These are phyloP conservation scores for Dasypolia templi DNA, from an alignment of 2,888 invertebrate species.

Conservation along the genomic window DNA sequence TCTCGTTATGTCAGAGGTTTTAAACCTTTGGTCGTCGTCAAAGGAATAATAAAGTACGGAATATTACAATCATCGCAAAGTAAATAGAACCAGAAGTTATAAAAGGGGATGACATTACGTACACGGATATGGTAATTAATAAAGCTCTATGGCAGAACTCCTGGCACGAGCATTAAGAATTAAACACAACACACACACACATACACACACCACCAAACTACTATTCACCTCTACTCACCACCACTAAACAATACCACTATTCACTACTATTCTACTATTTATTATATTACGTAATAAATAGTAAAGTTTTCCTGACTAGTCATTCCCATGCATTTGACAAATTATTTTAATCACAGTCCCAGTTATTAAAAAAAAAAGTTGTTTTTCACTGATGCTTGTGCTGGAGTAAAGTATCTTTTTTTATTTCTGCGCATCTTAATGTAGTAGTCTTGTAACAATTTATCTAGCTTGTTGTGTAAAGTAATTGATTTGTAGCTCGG, in stretches of 20 bases:
- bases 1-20: conserved; percentile 67
- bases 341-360: background rate
- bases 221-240: no score
- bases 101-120: background rate
- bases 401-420: background rate
- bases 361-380: background rate
- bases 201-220: no score
- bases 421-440: conserved; percentile 8
- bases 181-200: no score
- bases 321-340: background rate
- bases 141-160: background rate
- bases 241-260: no score
- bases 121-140: background rate
- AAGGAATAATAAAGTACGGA: conserved; percentile 38
- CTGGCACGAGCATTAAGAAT: background rate
- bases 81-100: background rate
- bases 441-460: conserved; percentile 36
- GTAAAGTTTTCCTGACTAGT: background rate
- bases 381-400: background rate
- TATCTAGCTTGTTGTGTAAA: conserved; percentile 45
- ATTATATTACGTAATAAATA: no score
- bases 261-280: no score
- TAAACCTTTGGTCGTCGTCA: conserved; percentile 68
- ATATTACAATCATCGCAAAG: conserved; percentile 56
- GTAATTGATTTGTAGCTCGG: conserved; percentile 69